phyloP scores from a whole-genome alignment of 2,113 vertebrate genomes.

The Psittacula cyanocephala region DNA sequence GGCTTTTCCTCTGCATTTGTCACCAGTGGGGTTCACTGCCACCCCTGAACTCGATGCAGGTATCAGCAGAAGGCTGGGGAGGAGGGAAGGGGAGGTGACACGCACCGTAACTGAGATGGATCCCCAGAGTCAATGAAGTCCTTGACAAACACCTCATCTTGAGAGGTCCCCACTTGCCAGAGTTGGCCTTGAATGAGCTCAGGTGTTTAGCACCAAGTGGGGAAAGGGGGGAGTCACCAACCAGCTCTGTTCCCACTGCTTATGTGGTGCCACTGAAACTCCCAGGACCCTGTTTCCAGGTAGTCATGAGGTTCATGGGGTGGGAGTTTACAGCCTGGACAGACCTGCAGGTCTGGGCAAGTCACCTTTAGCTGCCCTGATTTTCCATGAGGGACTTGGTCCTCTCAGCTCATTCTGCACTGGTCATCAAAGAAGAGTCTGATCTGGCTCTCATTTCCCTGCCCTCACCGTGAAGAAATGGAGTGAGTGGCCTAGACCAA shows the following conservation, averaged over 20 bases:
- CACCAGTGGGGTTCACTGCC: not conserved
- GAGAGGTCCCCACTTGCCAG: not conserved
- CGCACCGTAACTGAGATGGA: not conserved
- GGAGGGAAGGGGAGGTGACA: not conserved
- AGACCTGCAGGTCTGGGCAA: not conserved
- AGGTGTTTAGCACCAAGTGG: not conserved
- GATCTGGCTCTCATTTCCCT: not conserved
- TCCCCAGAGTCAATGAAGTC: not conserved
- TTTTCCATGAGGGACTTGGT: not conserved
- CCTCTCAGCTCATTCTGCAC: not conserved
- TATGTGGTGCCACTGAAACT: not conserved
- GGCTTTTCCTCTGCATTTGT: not conserved
- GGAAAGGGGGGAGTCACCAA: not conserved
- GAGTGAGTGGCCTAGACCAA: not conserved
- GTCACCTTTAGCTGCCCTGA: not conserved
- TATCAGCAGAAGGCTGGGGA: not conserved
- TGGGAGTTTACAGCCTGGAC: not conserved
- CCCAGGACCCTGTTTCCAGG: not conserved
- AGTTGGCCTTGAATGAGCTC: not conserved
- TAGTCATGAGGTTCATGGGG: not conserved
- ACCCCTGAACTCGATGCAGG: not conserved
- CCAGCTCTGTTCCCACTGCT: not conserved
- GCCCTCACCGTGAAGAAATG: not conserved
- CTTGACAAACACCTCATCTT: not conserved
- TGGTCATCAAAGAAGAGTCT: not conserved